Evolutionary conservation across 2,797 vertebrate genomes (phyloP).

Genomic region (Ispidina lecontei): DNA sequence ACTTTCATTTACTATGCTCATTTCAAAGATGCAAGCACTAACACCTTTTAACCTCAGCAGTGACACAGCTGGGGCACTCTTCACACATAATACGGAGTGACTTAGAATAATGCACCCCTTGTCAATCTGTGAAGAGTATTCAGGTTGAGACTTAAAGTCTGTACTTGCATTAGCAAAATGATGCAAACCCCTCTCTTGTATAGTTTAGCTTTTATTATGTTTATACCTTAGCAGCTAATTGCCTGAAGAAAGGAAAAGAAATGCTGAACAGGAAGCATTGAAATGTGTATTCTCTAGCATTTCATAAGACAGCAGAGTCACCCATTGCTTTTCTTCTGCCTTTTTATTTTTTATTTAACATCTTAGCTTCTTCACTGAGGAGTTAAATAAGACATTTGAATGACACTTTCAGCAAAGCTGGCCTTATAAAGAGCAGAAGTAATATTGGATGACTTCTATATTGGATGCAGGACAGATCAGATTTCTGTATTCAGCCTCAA

Average conservation of each 20-base stretch:
- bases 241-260: conserved; percentile 19
- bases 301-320: conserved; percentile 26
- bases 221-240: conserved; percentile 59
- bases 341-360: conserved; percentile 5
- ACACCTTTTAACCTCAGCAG: conserved; percentile 74
- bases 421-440: conserved; percentile 17
- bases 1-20: conserved; percentile 72
- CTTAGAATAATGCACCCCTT: conserved; percentile 61
- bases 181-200: conserved; percentile 31
- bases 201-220: conserved; percentile 64
- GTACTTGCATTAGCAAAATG: conserved; percentile 30
- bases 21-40: conserved; percentile 71
- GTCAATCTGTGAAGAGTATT: conserved; percentile 63
- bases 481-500: conserved; percentile 11
- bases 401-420: not conserved
- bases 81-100: conserved; percentile 63
- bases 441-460: not conserved
- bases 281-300: conserved; percentile 29
- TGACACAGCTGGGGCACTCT: conserved; percentile 74
- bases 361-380: conserved; percentile 13
- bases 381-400: conserved; percentile 34
- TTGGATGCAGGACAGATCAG: not conserved
- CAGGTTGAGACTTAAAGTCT: conserved; percentile 54
- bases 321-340: not conserved
- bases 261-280: conserved; percentile 12